Percentiles rank a stretch among this genome's conserved stretches.
These are phyloP conservation scores for Diploptera punctata DNA, from an alignment of 2,888 invertebrate species.

Conservation along the genomic window DNA sequence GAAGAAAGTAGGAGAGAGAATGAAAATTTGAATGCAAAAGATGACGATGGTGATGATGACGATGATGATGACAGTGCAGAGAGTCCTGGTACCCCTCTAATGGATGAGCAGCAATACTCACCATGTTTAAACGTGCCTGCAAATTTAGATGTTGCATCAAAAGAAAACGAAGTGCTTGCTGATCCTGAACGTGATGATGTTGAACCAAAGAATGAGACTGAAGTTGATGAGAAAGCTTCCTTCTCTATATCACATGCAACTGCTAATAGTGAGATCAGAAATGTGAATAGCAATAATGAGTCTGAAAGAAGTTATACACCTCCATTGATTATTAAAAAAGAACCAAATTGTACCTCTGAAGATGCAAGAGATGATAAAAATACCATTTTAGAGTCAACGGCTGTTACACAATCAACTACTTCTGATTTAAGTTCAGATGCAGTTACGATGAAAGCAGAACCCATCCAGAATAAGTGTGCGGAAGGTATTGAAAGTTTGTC, in stretches of 20 bases:
- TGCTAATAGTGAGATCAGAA: constrained; percentile 5
- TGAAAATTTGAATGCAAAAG: no score
- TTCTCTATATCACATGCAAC: neutral
- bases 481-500: neutral
- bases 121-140: constrained; percentile 34
- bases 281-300: neutral
- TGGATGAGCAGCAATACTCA: constrained; percentile 43
- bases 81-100: constrained; percentile 43
- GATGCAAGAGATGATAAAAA: no score
- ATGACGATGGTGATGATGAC: no score
- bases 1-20: no score
- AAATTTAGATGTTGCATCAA: constrained; percentile 5
- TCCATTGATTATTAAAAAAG: constrained; percentile 10
- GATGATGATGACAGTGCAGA: neutral
- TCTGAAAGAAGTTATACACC: constrained; percentile 36
- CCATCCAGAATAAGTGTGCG: neutral
- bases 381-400: no score
- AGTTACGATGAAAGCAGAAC: neutral
- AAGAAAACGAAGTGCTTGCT: neutral
- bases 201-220: constrained; percentile 16
- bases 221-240: neutral
- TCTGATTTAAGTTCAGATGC: neutral
- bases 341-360: neutral
- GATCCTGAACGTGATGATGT: neutral
- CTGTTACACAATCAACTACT: neutral